phyloP scores from a whole-genome alignment of 1,140 invertebrate species.

The Lysiphlebus fabarum region DNA sequence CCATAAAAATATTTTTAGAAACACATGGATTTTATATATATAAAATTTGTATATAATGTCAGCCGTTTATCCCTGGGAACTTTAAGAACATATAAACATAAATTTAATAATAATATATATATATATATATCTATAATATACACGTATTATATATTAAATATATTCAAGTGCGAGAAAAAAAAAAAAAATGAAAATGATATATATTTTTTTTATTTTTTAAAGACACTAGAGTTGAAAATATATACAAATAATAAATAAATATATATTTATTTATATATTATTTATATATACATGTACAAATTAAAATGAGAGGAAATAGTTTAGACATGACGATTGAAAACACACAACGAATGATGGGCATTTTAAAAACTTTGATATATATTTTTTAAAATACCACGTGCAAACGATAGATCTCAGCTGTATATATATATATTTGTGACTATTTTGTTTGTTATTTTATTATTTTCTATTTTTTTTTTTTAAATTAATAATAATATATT shows the following conservation, averaged over 20 bases:
- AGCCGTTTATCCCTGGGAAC: no score
- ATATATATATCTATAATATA: no score
- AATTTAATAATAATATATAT: no score
- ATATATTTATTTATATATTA: no score
- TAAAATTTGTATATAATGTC: not conserved
- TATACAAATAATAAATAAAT: no score
- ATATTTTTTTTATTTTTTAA: no score
- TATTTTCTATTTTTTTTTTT: constrained; percentile 13
- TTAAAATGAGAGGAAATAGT: constrained; percentile 35
- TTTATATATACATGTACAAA: no score
- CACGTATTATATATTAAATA: no score
- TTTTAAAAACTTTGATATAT: constrained; percentile 33
- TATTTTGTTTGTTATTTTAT: not conserved
- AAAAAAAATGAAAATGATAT: no score
- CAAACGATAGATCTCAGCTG: constrained; percentile 48
- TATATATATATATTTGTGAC: constrained; percentile 18
- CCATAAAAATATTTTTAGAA: constrained; percentile 56
- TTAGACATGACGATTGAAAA: constrained; percentile 24
- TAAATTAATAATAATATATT: constrained; percentile 27
- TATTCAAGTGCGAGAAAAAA: no score
- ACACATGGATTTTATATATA: constrained; percentile 13
- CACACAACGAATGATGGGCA: constrained; percentile 27
- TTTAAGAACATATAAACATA: no score
- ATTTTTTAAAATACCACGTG: constrained; percentile 38
- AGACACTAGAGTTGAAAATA: no score